These are phyloP conservation scores for Heliconius hermathena DNA, from an alignment of 1,140 invertebrate species.

Conservation along the genomic window DNA sequence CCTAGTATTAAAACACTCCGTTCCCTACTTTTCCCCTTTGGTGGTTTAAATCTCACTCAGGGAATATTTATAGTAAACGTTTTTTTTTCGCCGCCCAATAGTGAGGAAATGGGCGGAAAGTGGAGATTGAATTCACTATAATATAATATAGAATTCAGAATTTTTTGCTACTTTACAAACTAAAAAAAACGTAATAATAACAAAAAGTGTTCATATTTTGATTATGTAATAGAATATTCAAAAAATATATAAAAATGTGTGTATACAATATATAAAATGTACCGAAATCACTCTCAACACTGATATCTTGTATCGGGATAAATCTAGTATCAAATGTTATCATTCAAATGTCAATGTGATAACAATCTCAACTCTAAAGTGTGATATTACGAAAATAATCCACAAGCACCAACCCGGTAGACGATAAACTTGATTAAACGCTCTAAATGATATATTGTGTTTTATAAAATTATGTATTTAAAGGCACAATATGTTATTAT, in stretches of 20 bases:
- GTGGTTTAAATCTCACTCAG: too few species aligned
- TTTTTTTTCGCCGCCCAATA: too few species aligned
- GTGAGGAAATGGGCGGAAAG: too few species aligned
- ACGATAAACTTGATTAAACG: too few species aligned
- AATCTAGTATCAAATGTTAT: background rate
- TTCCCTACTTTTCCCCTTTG: too few species aligned
- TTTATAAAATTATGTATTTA: too few species aligned
- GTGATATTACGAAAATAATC: background rate
- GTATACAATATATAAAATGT: background rate
- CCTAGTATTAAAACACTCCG: too few species aligned
- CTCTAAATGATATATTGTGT: too few species aligned
- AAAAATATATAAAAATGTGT: background rate
- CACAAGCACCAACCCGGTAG: background rate
- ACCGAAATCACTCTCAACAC: background rate
- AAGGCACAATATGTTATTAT: too few species aligned
- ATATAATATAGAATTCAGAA: too few species aligned
- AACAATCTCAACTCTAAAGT: background rate
- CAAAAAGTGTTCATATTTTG: background rate
- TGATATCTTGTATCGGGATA: background rate
- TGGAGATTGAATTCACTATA: too few species aligned
- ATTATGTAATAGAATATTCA: background rate
- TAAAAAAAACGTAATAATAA: background rate
- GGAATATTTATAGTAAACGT: too few species aligned
- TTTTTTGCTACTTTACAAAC: background rate
- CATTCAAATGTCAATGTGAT: constrained; percentile 4